phyloP scores from a whole-genome alignment of 2,797 vertebrate genomes.

The Dipus sagitta region DNA sequence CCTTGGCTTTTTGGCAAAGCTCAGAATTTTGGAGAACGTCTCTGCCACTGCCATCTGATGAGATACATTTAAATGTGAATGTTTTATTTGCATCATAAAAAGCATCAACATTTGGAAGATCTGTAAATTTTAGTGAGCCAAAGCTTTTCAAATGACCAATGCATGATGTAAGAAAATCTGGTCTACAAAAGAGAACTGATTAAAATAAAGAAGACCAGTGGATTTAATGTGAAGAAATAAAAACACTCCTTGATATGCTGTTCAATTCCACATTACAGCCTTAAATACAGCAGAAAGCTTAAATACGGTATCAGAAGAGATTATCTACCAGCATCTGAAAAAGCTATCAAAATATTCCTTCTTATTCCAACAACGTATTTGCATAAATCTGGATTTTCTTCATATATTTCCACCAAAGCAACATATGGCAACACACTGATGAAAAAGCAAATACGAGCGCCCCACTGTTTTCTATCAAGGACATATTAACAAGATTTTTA shows the following conservation, averaged over 20 bases:
- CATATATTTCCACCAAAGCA: slow-evolving; percentile 25
- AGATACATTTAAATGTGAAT: slow-evolving; percentile 60
- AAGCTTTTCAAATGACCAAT: slow-evolving; percentile 40
- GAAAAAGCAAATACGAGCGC: not conserved
- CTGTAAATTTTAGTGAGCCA: slow-evolving; percentile 42
- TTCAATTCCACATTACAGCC: not conserved
- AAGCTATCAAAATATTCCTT: slow-evolving; percentile 29
- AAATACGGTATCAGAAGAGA: slow-evolving; percentile 14
- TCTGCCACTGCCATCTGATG: slow-evolving; percentile 50
- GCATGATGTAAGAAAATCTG: slow-evolving; percentile 40
- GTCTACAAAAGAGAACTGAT: slow-evolving; percentile 12
- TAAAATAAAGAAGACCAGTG: slow-evolving; percentile 50
- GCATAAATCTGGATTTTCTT: slow-evolving; percentile 28
- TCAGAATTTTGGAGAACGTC: slow-evolving; percentile 52
- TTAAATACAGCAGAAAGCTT: not conserved
- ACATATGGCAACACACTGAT: slow-evolving; percentile 46
- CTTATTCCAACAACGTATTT: slow-evolving; percentile 34
- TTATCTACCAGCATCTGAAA: slow-evolving; percentile 35
- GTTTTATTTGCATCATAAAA: slow-evolving; percentile 53
- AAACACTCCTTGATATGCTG: not conserved
- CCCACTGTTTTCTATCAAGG: slow-evolving; percentile 58
- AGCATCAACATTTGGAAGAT: slow-evolving; percentile 65
- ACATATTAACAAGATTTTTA: slow-evolving; percentile 33
- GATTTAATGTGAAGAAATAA: slow-evolving; percentile 17
- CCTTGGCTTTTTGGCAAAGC: slow-evolving; percentile 57